A percentile compares a stretch with the other conserved stretches of the same genome.
Conservation (phyloP, 2,113 vertebrate species). For the Pionites leucogaster region DNA sequence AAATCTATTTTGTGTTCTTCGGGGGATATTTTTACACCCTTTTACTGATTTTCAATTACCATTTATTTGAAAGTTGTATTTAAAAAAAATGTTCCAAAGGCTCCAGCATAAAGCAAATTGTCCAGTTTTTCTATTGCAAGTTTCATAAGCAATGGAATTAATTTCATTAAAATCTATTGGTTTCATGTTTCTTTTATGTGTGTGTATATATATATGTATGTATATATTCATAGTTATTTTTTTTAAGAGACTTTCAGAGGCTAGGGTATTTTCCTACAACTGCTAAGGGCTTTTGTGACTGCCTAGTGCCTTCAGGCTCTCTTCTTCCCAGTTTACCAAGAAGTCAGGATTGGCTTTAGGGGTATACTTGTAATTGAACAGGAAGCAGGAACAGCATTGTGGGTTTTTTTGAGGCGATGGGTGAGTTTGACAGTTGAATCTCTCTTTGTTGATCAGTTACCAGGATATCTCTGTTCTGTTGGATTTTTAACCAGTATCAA, state of each 20-base stretch:
- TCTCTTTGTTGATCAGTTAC: not conserved
- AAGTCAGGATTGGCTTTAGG: not conserved
- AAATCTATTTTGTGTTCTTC: conserved; percentile 72
- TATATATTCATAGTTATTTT: not conserved
- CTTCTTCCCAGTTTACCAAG: not conserved
- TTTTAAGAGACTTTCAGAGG: not conserved
- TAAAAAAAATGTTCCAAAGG: not conserved
- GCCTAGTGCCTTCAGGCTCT: not conserved
- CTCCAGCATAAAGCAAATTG: not conserved
- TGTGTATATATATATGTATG: not conserved
- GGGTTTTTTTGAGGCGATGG: accelerated
- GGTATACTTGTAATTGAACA: not conserved
- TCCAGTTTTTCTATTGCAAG: not conserved
- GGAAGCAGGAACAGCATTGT: not conserved
- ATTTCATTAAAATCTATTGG: not conserved
- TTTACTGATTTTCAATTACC: conserved; percentile 69
- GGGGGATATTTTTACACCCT: conserved; percentile 70
- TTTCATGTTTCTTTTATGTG: not conserved
- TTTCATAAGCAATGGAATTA: not conserved
- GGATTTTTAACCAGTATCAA: not conserved
- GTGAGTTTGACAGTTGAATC: not conserved
- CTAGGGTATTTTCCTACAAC: not conserved
- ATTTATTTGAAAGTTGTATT: conserved; percentile 43
- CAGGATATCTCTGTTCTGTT: not conserved
- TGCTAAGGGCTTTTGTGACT: not conserved